Conservation (phyloP, 2,797 vertebrate genomes). For the Meda fulgida region DNA sequence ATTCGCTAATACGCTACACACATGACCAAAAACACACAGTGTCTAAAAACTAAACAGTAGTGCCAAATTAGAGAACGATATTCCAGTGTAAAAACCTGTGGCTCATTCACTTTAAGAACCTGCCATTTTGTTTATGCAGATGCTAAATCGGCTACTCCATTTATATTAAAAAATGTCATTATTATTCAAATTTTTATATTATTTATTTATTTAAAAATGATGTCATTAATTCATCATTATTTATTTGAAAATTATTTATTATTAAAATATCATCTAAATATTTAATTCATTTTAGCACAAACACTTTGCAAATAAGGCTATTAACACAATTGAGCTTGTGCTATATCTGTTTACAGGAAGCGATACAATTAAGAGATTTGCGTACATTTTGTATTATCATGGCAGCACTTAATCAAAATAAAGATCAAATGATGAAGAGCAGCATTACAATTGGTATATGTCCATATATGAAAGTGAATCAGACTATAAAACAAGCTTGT, state of each 20-base stretch:
- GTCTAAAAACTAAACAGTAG: background rate
- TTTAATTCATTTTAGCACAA: background rate
- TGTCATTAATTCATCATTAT: background rate
- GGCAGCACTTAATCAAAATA: background rate
- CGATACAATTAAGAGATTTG: background rate
- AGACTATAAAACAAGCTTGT: background rate
- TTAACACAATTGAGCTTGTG: background rate
- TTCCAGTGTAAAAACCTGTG: background rate
- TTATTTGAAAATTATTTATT: background rate
- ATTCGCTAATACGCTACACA: conserved; percentile 15
- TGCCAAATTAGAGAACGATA: background rate
- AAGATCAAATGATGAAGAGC: background rate
- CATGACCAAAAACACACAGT: conserved; percentile 15
- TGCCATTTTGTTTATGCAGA: background rate
- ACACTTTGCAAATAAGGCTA: background rate
- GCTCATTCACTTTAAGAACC: background rate
- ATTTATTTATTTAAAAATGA: background rate
- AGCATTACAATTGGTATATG: background rate
- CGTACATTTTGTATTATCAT: background rate
- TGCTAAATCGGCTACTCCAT: background rate
- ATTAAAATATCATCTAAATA: background rate
- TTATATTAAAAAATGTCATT: background rate
- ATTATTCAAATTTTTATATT: background rate
- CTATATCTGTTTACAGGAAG: background rate
- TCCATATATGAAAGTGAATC: background rate